Conservation (phyloP, 1,140 invertebrate species). For the Drosophila seguyi region DNA sequence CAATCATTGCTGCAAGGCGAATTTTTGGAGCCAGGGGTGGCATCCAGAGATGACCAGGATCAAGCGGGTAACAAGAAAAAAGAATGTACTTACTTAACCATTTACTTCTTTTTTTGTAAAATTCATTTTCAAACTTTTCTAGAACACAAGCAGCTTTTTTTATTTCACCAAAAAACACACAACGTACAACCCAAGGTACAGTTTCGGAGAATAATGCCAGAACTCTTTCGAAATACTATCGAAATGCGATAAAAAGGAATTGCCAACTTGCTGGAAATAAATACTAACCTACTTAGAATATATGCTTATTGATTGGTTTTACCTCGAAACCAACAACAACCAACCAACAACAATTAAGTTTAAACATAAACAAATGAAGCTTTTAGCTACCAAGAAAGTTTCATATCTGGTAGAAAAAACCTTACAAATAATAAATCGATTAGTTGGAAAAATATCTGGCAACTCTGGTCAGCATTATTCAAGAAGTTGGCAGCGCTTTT, state of each 20-base stretch:
- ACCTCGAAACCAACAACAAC: too few relatives aligned
- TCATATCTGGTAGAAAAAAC: too few relatives aligned
- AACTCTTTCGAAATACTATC: background rate
- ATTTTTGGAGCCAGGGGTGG: constrained; percentile 64
- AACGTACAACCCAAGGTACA: background rate
- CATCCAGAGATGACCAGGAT: constrained; percentile 43
- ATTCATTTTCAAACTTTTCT: too few relatives aligned
- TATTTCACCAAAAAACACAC: background rate
- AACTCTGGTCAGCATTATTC: background rate
- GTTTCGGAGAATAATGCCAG: background rate
- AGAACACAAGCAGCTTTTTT: background rate
- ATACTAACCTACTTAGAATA: background rate
- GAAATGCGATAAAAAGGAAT: background rate
- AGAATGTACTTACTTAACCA: background rate
- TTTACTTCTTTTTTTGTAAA: background rate
- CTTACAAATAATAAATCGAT: background rate
- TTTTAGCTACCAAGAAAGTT: too few relatives aligned
- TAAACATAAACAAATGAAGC: too few relatives aligned
- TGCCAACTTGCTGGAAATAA: background rate
- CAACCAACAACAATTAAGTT: too few relatives aligned
- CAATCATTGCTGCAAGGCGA: constrained; percentile 81
- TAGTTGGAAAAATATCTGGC: background rate
- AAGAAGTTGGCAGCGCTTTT: background rate
- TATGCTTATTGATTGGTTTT: background rate
- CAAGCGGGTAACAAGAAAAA: background rate